Base-by-base conservation (phyloP, 2,797 vertebrate genomes). In the Sebastes kiyomatsui region DNA sequence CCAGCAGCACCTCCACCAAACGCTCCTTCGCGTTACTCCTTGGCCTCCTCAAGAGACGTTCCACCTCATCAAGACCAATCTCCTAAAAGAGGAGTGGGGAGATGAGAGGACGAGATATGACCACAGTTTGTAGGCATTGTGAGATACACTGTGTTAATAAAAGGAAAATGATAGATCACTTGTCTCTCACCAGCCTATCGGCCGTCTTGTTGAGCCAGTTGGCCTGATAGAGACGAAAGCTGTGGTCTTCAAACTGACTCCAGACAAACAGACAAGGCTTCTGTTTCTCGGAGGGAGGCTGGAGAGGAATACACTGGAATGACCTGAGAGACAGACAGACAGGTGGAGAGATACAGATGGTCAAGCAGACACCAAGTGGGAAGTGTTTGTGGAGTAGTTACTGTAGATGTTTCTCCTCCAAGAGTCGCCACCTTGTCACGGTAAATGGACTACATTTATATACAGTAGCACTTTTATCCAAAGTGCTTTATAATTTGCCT, bases 231-330 rank as follows among this genome's bases (percentile, higher is more conserved):
- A 98, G 94, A 55, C 97, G 96, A 94, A 97, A 98, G n/a, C 93
- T 93, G 79, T 99, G 96, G 88, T 99, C 97, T 86, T 99, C 97
- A 94, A 97, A 98, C 89, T 94, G 93, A 91, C 94, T 97, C 98
- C 97, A 97, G 38, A 99, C 83, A 0, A 90, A 95, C 56, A 97
- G 71, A 1, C 98, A 99, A 0, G 97, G 98, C 71, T 98, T 99
- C 49, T 90, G 92, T 78, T 67, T 90, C 7, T 61, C 33, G 4
- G 75, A 67, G 3, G 83, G 91, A 0, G 95, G 94, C 5, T 55
- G 88, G 59, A 98, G 93, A 9, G 96, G 95, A 84, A 99, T 87
- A 90, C 96, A 99, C 81, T 95, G 92, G 88, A 96, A 99, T 0
- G 96, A 97, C 86, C 98, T 99, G 32, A 70, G n/a, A 79, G 52